Conservation (phyloP, 2,888 invertebrate species). For the Flexamia atlantica region DNA sequence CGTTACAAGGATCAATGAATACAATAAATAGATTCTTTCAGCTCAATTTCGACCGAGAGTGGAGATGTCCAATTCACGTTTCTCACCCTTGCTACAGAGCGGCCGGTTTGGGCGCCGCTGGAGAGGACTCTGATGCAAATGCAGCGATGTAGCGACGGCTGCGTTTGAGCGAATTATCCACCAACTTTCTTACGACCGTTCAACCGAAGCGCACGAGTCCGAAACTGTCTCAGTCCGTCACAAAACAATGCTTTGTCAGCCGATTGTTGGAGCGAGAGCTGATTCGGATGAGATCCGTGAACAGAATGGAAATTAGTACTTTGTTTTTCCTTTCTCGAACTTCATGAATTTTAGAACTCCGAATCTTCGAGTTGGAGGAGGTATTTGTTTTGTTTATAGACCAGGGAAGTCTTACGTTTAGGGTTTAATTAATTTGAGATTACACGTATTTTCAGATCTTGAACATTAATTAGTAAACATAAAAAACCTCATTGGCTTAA, state of each 20-base stretch:
- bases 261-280: constrained; percentile 32
- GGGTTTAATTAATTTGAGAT: neutral
- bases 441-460: no score
- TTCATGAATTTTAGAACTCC: constrained; percentile 38
- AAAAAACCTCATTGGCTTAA: no score
- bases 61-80: no score
- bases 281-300: constrained; percentile 38
- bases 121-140: constrained; percentile 4
- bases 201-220: constrained; percentile 7
- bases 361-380: neutral
- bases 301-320: constrained; percentile 45
- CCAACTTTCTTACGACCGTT: constrained; percentile 14
- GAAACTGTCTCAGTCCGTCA: constrained; percentile 35
- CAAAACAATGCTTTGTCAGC: constrained; percentile 35
- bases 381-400: neutral
- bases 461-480: no score
- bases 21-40: no score
- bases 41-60: no score
- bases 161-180: constrained; percentile 21
- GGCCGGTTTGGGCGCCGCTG: no score
- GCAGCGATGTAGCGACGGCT: neutral
- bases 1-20: no score
- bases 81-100: no score
- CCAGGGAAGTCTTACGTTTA: neutral
- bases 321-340: constrained; percentile 30